Base-by-base conservation (phyloP, 2,888 invertebrate species). In the Drosophila percnosoma region DNA sequence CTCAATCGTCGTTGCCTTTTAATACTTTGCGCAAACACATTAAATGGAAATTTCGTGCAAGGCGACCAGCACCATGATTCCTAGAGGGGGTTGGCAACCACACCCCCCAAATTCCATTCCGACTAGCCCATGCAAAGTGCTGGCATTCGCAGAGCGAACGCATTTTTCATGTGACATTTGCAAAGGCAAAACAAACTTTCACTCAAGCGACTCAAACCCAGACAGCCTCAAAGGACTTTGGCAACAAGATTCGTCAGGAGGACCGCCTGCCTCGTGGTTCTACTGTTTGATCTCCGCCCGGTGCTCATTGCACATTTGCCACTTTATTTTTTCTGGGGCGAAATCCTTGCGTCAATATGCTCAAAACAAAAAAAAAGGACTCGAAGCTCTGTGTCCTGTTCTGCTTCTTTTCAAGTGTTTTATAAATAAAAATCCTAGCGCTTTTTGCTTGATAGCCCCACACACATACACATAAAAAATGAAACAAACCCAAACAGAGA, bases 81-180 rank as follows among this genome's bases (percentile, higher is more conserved):
- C 18, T 38, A 27, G 29, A 38, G 40, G 51, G 68, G 54, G 57
- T 21, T 31, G 27, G 21, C 55, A 34, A 36, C n/a, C 45, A 24
- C 61, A 15, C 45, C 31, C 31, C 52, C 11, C 36, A 27, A 31
- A 45, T 18, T n/a, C 34, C 54, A 7, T 33, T 38, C 5, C 13
- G 13, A 13, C 24, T 34, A 13, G 31, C 18, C 34, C 82, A 89
- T 84, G 89, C 89, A 85, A 85, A 85, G 87, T 85, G 85, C 75
- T 68, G 84, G 79, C 87, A 87, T 87, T 89, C 84, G 80, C 80
- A 82, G 68, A 72, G 81, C 67, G 72, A 85, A 87, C 87, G 84
- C 84, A 86, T 89, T 86, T 89, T 89, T 88, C 88, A 87, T 85
- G 89, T 88, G 89, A 90, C 87, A 90, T 86, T 90, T 85, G 85